These are phyloP conservation scores for Diabrotica balteata DNA, from an alignment of 2,888 invertebrate genomes.

Conservation along the genomic window DNA sequence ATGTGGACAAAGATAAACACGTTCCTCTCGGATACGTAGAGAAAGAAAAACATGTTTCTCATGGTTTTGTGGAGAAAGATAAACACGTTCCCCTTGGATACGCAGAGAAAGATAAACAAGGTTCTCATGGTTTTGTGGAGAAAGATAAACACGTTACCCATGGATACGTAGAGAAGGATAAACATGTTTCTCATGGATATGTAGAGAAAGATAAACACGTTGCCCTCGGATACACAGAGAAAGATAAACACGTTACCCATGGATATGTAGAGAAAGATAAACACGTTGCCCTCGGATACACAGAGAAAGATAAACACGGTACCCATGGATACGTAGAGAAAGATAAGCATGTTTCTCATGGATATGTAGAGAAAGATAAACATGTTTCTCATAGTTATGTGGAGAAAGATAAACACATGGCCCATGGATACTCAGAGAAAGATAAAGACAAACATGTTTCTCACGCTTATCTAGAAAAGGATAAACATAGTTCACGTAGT, in stretches of 20 bases:
- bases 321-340: background rate
- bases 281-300: background rate
- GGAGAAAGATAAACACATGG: background rate
- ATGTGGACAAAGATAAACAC: background rate
- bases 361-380: background rate
- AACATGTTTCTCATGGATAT: background rate
- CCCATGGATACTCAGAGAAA: background rate
- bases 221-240: background rate
- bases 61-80: background rate
- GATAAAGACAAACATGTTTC: constrained; percentile 5
- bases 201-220: background rate
- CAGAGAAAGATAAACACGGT: background rate
- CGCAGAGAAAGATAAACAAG: background rate
- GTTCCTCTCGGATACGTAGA: background rate
- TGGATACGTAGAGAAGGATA: background rate
- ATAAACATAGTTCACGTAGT: background rate
- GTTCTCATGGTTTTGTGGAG: background rate
- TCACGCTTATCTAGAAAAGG: constrained; percentile 5
- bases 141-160: background rate
- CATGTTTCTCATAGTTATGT: background rate
- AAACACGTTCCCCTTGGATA: background rate
- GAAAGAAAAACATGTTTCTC: constrained; percentile 3
- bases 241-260: background rate
- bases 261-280: background rate
- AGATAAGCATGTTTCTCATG: background rate